Evolutionary conservation across 2,888 invertebrate genomes (phyloP), one percentile per base, ranked within the genome.

Genomic region (Rhodophaea formosa): DNA sequence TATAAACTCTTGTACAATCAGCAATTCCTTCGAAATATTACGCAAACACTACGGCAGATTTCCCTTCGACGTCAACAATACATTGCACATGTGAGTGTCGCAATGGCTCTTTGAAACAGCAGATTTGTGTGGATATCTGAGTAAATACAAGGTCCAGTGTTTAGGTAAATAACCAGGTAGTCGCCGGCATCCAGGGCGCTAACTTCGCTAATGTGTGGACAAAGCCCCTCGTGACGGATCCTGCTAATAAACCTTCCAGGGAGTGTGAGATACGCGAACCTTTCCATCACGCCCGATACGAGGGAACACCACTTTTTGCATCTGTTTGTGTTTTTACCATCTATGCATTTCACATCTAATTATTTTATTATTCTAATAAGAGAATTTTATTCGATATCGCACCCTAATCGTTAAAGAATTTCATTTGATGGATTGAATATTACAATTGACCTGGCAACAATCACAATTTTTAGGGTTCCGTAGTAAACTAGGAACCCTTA

Each of bases 201-300:
- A 90, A 91, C 79, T 77, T 80, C 66, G 86, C 86, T 91, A 91
- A 91, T 89, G 85, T 84, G 84, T 86, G 84, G 86, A 90, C 90
- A 88, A 85, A 86, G 85, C 78, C 68, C 70, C 79, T 88, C 89
- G 89, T 88, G 90, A 90, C 87, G 77, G 74, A 74, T 79, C 80
- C 79, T 73, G 89, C 90, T 91, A 91, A 91, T 90, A 86, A 84
- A 86, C 76, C 77, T 88, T 89, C 89, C 85, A 81, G 88, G 89
- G 86, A 87, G 75, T 67, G 76, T 68, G 54, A 75, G 77, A 76
- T 76, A 75, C 66, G 77, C 82, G 77, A 82, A 84, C 77, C 72
- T 80, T 76, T 68, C 71, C 75, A 73, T 70, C 74, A 69, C 66
- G 67, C 66, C 65, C 15, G n/a, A n/a, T n/a, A n/a, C n/a, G 29